Percentiles rank a stretch among this genome's conserved stretches.
Conservation (phyloP, 2,888 invertebrate species). For the Exocentrus adspersus region DNA sequence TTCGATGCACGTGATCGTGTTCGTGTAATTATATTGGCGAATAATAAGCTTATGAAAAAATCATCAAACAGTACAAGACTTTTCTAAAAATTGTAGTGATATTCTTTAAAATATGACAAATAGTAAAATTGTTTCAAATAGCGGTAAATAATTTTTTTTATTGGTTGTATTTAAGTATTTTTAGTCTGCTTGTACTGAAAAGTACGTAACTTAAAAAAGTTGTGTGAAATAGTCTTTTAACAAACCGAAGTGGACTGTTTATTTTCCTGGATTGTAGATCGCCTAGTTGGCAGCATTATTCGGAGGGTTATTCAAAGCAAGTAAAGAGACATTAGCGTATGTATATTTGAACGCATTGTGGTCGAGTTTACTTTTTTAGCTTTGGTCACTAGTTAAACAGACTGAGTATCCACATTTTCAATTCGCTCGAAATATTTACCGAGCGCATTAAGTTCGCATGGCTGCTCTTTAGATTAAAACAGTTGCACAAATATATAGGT, state of each 20-base stretch:
- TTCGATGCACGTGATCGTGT: too few relatives aligned
- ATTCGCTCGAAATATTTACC: conserved; percentile 27
- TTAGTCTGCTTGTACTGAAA: too few relatives aligned
- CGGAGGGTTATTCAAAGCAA: conserved; percentile 22
- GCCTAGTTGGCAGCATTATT: conserved; percentile 19
- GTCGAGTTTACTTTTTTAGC: conserved; percentile 27
- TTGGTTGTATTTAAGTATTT: neutral
- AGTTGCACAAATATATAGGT: conserved; percentile 26
- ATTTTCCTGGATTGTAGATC: conserved; percentile 11
- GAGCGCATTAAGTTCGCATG: conserved; percentile 29
- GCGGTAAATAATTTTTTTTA: too few relatives aligned
- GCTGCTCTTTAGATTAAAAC: conserved; percentile 28
- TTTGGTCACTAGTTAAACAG: conserved; percentile 26
- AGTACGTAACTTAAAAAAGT: too few relatives aligned
- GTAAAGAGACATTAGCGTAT: conserved; percentile 28
- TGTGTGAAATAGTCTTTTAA: neutral
- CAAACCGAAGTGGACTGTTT: conserved; percentile 7
- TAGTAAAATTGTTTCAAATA: too few relatives aligned
- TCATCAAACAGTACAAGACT: too few relatives aligned
- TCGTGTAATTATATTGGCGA: conserved; percentile 9
- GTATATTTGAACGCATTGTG: conserved; percentile 29
- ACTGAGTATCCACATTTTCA: conserved; percentile 25
- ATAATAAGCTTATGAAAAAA: neutral
- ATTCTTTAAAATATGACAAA: too few relatives aligned
- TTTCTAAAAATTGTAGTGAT: too few relatives aligned